Conservation (phyloP, 1,140 invertebrate genomes). For the Riptortus pedestris region DNA sequence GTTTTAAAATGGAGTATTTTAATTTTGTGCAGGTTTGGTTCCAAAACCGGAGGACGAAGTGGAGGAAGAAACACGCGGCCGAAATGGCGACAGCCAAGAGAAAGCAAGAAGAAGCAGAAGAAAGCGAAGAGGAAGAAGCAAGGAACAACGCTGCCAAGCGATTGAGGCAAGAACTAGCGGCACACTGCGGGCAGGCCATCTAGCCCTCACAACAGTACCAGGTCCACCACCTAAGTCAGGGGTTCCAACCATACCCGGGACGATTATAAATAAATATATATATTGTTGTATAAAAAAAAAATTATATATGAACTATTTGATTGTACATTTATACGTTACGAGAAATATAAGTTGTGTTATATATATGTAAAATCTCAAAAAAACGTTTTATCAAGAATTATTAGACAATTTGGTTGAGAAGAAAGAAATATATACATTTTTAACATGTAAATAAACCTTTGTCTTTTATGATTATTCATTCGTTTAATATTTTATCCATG, state of each 20-base stretch:
- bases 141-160: slow-evolving; percentile 42
- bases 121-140: slow-evolving; percentile 46
- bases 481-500: too few relatives aligned
- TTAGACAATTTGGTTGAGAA: too few relatives aligned
- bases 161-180: slow-evolving; percentile 44
- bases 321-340: slow-evolving; percentile 4
- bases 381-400: too few relatives aligned
- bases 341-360: background rate
- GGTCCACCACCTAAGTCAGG: background rate
- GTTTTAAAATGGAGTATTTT: background rate
- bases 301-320: background rate
- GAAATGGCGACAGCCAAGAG: slow-evolving; percentile 97
- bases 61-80: slow-evolving; percentile 97
- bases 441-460: too few relatives aligned
- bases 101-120: slow-evolving; percentile 80
- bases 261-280: slow-evolving; percentile 14
- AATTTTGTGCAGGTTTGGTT: slow-evolving; percentile 85
- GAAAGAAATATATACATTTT: too few relatives aligned
- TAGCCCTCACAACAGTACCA: slow-evolving; percentile 29
- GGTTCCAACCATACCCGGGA: slow-evolving; percentile 3
- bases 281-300: slow-evolving; percentile 12
- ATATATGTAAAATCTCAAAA: too few relatives aligned
- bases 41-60: slow-evolving; percentile 97
- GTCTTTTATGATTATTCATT: too few relatives aligned
- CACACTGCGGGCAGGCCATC: slow-evolving; percentile 36